These are phyloP conservation scores for Neoarius graeffei DNA, from an alignment of 2,113 vertebrate genomes.

Conservation along the genomic window DNA sequence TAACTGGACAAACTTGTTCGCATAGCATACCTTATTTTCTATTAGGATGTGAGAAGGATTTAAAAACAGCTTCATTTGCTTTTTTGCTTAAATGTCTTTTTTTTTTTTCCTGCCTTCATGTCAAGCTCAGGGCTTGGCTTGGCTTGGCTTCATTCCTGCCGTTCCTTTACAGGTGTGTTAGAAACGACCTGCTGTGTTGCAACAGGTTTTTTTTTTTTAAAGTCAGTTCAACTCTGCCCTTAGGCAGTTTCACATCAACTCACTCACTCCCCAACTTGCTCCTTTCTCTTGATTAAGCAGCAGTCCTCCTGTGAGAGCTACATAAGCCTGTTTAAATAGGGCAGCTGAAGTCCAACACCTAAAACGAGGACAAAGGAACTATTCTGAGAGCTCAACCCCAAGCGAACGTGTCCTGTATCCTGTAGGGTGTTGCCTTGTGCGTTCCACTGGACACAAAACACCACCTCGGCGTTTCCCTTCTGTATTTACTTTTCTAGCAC, in stretches of 20 bases:
- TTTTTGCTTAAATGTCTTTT: not conserved
- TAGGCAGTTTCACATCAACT: constrained; percentile 23
- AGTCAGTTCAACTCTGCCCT: constrained; percentile 65
- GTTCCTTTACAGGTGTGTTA: constrained; percentile 38
- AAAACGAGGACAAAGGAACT: constrained; percentile 54
- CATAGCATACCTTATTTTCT: not conserved
- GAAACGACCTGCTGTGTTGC: no score
- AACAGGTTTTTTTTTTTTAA: constrained; percentile 59
- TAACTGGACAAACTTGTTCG: constrained; percentile 7
- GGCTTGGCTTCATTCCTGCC: constrained; percentile 56
- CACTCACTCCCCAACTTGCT: constrained; percentile 6
- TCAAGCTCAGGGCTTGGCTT: no score
- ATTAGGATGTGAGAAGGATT: not conserved
- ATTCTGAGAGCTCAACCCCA: constrained; percentile 51
- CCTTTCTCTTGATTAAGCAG: not conserved
- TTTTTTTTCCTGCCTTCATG: no score
- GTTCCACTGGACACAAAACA: not conserved
- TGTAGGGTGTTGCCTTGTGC: constrained; percentile 23
- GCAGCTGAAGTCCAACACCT: constrained; percentile 50
- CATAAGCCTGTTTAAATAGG: constrained; percentile 53
- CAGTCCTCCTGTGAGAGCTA: constrained; percentile 25
- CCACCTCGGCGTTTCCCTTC: not conserved
- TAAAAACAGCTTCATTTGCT: not conserved
- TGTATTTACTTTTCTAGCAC: not conserved
- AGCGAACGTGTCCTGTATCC: constrained; percentile 37